Conservation (phyloP, 2,888 invertebrate genomes). For the Panorpa germanica region DNA sequence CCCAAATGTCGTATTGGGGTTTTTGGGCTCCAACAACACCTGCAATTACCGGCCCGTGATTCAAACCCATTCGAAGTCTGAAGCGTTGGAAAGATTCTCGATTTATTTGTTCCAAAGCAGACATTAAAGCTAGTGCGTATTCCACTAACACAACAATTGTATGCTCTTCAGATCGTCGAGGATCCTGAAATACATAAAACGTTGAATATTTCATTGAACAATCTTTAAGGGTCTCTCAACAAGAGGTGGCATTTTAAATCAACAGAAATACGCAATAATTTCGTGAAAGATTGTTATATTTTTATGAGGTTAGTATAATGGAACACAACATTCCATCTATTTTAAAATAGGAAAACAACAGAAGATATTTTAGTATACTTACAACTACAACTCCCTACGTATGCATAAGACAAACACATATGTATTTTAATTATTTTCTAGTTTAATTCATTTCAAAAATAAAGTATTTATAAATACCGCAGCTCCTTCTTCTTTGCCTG, state of each 20-base stretch:
- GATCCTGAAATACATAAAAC: conserved; percentile 32
- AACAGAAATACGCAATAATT: conserved; percentile 9
- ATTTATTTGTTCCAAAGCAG: conserved; percentile 86
- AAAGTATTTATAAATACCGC: conserved; percentile 29
- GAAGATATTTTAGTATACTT: conserved; percentile 1
- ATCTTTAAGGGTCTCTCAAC: not conserved
- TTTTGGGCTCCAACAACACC: conserved; percentile 96
- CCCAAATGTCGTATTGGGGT: conserved; percentile 98
- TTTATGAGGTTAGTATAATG: conserved; percentile 7
- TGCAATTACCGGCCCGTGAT: conserved; percentile 31
- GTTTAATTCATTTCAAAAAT: not conserved
- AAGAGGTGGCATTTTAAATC: conserved; percentile 5
- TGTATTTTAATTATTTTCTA: conserved; percentile 6
- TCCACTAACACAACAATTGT: conserved; percentile 83
- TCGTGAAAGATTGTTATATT: too few species aligned
- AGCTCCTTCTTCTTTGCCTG: conserved; percentile 63
- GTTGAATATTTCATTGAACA: not conserved
- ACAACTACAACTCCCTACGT: conserved; percentile 5
- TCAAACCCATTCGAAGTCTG: conserved; percentile 63
- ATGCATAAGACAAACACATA: conserved; percentile 3
- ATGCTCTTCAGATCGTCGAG: conserved; percentile 61
- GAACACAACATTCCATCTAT: not conserved
- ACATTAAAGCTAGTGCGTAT: conserved; percentile 83
- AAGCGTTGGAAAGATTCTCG: conserved; percentile 93
- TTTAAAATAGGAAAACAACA: conserved; percentile 2